Conservation (phyloP, 2,113 vertebrate genomes). For the Bambusicola thoracicus region DNA sequence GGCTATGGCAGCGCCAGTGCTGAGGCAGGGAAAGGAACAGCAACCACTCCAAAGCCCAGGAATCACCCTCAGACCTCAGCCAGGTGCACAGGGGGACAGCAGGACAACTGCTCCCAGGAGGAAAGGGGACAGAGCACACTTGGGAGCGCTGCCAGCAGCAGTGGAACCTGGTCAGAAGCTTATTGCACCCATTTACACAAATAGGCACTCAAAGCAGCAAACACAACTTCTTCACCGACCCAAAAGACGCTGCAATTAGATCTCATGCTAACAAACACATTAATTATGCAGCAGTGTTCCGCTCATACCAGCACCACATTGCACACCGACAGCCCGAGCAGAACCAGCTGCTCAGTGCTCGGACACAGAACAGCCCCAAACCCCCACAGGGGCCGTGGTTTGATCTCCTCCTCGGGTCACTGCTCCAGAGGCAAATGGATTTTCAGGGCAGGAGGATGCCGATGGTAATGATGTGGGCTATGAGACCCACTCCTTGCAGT, state of each 20-base stretch:
- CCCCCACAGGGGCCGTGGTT: neutral
- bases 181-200: neutral
- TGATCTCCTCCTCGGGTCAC: rapidly evolving
- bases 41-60: rapidly evolving
- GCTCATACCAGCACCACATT: neutral
- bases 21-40: neutral
- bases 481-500: neutral
- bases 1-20: neutral
- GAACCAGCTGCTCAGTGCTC: neutral
- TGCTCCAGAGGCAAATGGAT: neutral
- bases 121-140: neutral
- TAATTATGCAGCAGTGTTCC: neutral
- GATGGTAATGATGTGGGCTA: neutral
- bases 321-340: neutral
- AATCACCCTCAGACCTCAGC: rapidly evolving
- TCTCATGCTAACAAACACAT: neutral
- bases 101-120: neutral
- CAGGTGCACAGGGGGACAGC: neutral
- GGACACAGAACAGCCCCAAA: neutral
- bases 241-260: neutral
- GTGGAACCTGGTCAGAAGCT: neutral
- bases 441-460: neutral
- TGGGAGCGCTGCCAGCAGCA: neutral
- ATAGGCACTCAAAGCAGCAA: neutral
- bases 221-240: neutral